Percentiles rank a stretch among this genome's conserved stretches.
Conservation (phyloP, 2,888 invertebrate genomes). For the Melanostoma scalare region DNA sequence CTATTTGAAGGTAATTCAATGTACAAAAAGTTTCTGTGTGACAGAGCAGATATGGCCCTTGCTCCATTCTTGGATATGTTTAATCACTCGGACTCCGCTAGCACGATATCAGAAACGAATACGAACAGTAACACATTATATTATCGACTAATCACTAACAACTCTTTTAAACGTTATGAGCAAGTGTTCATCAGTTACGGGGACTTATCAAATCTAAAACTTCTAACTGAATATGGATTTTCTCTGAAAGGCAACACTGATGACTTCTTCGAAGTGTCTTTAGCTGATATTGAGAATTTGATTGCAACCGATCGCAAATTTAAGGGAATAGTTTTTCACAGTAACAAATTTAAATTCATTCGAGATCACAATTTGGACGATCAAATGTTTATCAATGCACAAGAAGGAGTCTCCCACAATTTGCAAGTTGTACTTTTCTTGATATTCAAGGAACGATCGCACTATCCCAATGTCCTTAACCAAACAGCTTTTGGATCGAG, state of each 20-base stretch:
- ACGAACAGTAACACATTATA: conserved; percentile 65
- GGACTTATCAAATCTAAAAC: conserved; percentile 89
- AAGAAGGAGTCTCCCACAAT: conserved; percentile 87
- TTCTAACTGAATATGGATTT: conserved; percentile 95
- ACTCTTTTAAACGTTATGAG: conserved; percentile 84
- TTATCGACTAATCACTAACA: conserved; percentile 75
- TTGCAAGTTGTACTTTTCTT: conserved; percentile 82
- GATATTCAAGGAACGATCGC: conserved; percentile 78
- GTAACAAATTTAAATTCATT: conserved; percentile 86
- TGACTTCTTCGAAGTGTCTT: conserved; percentile 86
- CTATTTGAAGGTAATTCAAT: conserved; percentile 76
- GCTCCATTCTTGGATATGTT: conserved; percentile 95
- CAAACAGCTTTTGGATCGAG: conserved; percentile 80
- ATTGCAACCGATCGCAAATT: conserved; percentile 78
- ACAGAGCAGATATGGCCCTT: conserved; percentile 87
- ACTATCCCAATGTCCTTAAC: conserved; percentile 80
- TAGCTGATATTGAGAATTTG: conserved; percentile 83
- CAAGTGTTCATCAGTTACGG: conserved; percentile 96
- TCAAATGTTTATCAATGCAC: conserved; percentile 85
- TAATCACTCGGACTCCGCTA: conserved; percentile 89
- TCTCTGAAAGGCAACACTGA: conserved; percentile 86
- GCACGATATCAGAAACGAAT: conserved; percentile 83
- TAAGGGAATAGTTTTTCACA: conserved; percentile 80
- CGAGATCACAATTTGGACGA: conserved; percentile 84
- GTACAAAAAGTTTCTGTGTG: conserved; percentile 82